A percentile compares a stretch with the other conserved stretches of the same genome.
phyloP scores from a whole-genome alignment of 1,140 invertebrate species.

The Chelonus insularis region DNA sequence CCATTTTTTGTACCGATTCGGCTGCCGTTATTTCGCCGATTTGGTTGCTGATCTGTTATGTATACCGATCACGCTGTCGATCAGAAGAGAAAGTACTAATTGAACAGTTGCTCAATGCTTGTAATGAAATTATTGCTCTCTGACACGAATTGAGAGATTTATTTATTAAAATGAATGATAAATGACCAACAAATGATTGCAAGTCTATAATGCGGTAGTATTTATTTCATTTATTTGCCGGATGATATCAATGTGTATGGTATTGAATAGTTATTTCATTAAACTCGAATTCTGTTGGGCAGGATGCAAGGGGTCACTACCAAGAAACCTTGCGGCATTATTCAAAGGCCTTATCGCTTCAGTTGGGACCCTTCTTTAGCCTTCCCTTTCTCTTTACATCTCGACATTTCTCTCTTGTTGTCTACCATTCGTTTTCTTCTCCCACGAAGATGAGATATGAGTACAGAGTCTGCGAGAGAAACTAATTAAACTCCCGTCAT shows the following conservation, averaged over 20 bases:
- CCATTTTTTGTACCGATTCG: too few relatives aligned
- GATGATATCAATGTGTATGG: conserved; percentile 23
- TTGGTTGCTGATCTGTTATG: too few relatives aligned
- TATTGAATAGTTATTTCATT: conserved; percentile 60
- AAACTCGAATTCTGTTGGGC: conserved; percentile 53
- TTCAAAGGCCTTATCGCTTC: conserved; percentile 55
- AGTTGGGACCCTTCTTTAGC: conserved; percentile 18
- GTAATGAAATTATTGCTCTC: conserved; percentile 4
- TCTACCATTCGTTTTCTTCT: neutral
- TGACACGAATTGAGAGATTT: conserved; percentile 36
- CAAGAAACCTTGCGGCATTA: conserved; percentile 53
- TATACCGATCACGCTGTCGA: conserved; percentile 3
- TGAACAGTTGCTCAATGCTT: neutral
- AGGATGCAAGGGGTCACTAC: conserved; percentile 55
- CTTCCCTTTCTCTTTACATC: conserved; percentile 38
- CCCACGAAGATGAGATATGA: too few relatives aligned
- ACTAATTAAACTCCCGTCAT: too few relatives aligned
- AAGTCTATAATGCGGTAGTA: neutral
- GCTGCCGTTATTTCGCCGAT: too few relatives aligned
- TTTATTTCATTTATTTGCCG: neutral
- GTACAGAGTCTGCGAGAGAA: too few relatives aligned
- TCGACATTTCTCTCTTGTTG: conserved; percentile 28
- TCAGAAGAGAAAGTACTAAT: neutral
- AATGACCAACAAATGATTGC: conserved; percentile 30
- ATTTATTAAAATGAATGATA: conserved; percentile 33